Evolutionary conservation across 2,797 vertebrate species (phyloP).

Genomic region (Echiichthys vipera): DNA sequence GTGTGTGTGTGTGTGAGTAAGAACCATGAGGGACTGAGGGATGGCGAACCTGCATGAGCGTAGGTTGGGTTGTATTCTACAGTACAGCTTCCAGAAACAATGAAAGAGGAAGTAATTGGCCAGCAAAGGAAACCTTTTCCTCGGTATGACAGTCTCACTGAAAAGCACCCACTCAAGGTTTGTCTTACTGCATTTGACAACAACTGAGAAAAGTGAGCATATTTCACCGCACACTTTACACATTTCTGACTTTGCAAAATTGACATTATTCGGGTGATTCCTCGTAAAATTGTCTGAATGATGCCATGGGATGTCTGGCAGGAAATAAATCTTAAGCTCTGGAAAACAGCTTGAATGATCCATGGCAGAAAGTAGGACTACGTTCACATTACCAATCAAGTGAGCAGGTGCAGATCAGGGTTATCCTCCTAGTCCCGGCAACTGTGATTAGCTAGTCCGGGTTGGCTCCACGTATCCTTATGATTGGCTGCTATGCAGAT

Average conservation of each 20-base stretch:
- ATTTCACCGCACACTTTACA: not conserved
- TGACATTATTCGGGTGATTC: not conserved
- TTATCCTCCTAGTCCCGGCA: no score
- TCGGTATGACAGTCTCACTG: not conserved
- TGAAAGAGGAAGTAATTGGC: constrained; percentile 55
- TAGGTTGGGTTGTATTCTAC: constrained; percentile 36
- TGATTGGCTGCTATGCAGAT: no score
- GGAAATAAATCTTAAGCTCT: no score
- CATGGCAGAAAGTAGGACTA: no score
- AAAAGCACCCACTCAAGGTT: constrained; percentile 16
- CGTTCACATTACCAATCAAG: no score
- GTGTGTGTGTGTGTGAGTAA: not conserved
- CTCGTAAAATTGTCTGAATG: not conserved
- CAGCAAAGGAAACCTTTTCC: constrained; percentile 33
- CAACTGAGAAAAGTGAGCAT: no score
- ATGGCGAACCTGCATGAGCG: constrained; percentile 20
- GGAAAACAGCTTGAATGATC: no score
- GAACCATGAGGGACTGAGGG: constrained; percentile 2
- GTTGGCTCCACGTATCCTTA: no score
- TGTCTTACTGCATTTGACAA: not conserved
- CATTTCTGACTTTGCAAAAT: not conserved
- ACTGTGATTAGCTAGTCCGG: no score
- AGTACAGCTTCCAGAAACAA: constrained; percentile 18
- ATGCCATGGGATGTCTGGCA: no score
- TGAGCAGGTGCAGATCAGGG: no score